These are phyloP conservation scores for Camponotus pennsylvanicus DNA, from an alignment of 1,140 invertebrate genomes.

Conservation along the genomic window DNA sequence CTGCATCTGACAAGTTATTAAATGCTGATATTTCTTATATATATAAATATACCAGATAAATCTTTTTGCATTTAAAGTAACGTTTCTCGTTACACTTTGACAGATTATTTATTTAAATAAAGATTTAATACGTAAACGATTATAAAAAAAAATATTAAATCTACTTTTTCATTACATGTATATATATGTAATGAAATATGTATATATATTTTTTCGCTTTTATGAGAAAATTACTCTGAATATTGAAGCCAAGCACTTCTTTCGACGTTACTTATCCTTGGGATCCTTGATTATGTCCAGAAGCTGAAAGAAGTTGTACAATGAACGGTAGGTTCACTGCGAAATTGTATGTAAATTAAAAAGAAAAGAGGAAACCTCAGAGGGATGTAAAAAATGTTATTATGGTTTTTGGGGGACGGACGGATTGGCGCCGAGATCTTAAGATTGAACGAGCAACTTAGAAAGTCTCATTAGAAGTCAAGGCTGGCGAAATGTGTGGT, in stretches of 20 bases:
- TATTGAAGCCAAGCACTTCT: constrained; percentile 21
- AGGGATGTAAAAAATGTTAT: constrained; percentile 58
- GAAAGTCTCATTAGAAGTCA: constrained; percentile 69
- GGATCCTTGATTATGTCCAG: constrained; percentile 42
- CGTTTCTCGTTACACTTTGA: constrained; percentile 28
- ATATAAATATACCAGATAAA: not conserved
- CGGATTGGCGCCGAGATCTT: constrained; percentile 43
- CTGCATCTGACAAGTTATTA: constrained; percentile 37
- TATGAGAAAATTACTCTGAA: constrained; percentile 17
- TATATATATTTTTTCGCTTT: constrained; percentile 5
- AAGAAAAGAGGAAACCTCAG: constrained; percentile 25
- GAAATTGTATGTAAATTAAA: constrained; percentile 73
- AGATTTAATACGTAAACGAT: not conserved
- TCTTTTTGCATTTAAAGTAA: not conserved
- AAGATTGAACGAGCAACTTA: constrained; percentile 76
- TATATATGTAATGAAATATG: too few species aligned
- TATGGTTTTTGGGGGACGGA: constrained; percentile 46
- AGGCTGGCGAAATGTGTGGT: constrained; percentile 10
- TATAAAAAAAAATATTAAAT: constrained; percentile 13
- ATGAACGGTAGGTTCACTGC: constrained; percentile 2
- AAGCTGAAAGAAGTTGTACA: constrained; percentile 31
- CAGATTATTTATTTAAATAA: constrained; percentile 39
- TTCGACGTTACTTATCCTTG: constrained; percentile 52
- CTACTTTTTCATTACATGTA: constrained; percentile 21
- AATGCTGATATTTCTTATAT: constrained; percentile 34